A percentile compares a stretch with the other conserved stretches of the same genome.
These are phyloP conservation scores for Zenarchopterus dispar DNA, from an alignment of 2,797 vertebrate species.

Conservation along the genomic window DNA sequence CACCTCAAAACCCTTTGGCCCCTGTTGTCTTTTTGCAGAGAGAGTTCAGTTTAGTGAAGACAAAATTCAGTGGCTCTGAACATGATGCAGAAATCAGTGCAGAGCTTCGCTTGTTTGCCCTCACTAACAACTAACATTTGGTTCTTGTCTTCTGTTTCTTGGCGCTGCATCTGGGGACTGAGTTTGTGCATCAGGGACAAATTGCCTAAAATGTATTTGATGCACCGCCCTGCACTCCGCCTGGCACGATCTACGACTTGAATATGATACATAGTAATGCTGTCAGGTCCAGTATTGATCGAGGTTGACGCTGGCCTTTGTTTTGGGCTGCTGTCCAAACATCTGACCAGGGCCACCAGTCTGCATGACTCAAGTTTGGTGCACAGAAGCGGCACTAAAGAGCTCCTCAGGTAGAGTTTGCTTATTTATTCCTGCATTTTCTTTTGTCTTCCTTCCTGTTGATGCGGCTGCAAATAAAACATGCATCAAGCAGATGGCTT, in stretches of 20 bases:
- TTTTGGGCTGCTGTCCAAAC: slow-evolving; percentile 59
- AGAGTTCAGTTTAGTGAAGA: slow-evolving; percentile 8
- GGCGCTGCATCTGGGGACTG: slow-evolving; percentile 25
- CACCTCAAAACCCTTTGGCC: not conserved
- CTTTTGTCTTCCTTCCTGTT: slow-evolving; percentile 17
- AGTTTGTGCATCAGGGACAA: slow-evolving; percentile 44
- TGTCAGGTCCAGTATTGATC: slow-evolving; percentile 60
- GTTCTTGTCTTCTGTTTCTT: slow-evolving; percentile 22
- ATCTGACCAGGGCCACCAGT: slow-evolving; percentile 43
- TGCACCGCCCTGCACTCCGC: slow-evolving; percentile 39
- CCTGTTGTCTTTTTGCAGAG: slow-evolving; percentile 10
- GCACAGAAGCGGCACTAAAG: slow-evolving; percentile 25
- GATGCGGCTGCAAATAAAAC: slow-evolving; percentile 28
- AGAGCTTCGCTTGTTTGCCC: not conserved
- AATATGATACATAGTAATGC: slow-evolving; percentile 65
- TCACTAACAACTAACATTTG: slow-evolving; percentile 21
- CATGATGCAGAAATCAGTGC: slow-evolving; percentile 16
- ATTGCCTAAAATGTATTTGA: slow-evolving; percentile 48
- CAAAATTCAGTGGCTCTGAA: not conserved
- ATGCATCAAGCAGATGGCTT: slow-evolving; percentile 4
- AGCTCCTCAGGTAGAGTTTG: slow-evolving; percentile 28
- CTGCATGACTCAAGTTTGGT: slow-evolving; percentile 63
- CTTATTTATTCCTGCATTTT: slow-evolving; percentile 16
- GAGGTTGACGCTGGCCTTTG: slow-evolving; percentile 42
- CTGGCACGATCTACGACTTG: slow-evolving; percentile 47